Base-by-base conservation (phyloP, 2,113 vertebrate genomes). In the Notothenia rossii region DNA sequence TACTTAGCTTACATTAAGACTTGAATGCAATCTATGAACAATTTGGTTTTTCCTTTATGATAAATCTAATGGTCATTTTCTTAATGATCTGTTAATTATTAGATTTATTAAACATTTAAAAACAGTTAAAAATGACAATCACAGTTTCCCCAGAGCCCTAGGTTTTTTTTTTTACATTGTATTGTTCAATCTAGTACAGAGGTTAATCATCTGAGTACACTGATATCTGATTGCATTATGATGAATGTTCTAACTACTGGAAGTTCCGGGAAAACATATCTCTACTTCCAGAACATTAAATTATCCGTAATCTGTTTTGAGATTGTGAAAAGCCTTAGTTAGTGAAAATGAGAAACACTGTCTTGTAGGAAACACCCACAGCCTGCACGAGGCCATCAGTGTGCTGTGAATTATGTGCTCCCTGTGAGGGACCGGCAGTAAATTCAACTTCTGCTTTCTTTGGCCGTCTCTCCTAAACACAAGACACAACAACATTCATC, bases 391-490 rank as follows among this genome's bases (percentile, higher is more conserved):
- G 79, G 59, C 51, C 71, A 59, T 66, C 69, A 55, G 50, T 46
- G 60, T 72, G 69, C 77, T 51, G 82, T 91, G 82, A 86, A 8
- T 90, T 63, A 91, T 75, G 75, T 61, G 53, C 86, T 84, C 88
- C 49, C 75, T 70, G 69, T 56, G 82, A 87, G 81, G 80, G 70
- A 63, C 22, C 1, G 51, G 62, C 89, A 77, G 81, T 90, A 84
- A 91, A 91, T 89, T 73, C 71, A 17, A 2, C 22, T 49, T 3
- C 83, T 89, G 88, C 87, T 91, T 82, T 72, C 79, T 86, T 89
- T 91, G 89, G 93, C 88, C 29, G 11, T 45, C 54, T 56, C 77
- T 75, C 62, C 69, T 54, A 66, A 4, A 18, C 79, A 69, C 85
- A 51, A 75, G 62, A 77, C 53, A 36, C 18, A 84, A 79, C 87